A percentile compares a stretch with the other conserved stretches of the same genome.
phyloP scores from a whole-genome alignment of 2,888 invertebrate genomes.

The Callyntrura sp. region DNA sequence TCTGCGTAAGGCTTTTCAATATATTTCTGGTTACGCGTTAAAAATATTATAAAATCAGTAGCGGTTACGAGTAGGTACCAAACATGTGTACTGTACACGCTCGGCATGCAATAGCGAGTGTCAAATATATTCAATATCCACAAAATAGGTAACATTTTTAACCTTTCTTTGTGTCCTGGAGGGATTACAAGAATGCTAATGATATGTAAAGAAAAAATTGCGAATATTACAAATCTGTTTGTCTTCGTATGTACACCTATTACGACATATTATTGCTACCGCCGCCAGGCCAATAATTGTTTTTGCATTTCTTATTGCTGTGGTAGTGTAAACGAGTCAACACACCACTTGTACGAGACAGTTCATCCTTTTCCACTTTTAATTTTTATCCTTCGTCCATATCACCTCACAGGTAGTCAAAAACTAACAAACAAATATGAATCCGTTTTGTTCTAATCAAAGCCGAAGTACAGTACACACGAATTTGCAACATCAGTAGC shows the following conservation, averaged over 20 bases:
- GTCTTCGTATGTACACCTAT: too few relatives aligned
- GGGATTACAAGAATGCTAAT: constrained; percentile 68
- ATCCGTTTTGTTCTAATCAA: too few relatives aligned
- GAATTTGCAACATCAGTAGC: neutral
- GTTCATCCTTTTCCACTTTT: constrained; percentile 27
- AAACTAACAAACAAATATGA: neutral
- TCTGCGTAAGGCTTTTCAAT: neutral
- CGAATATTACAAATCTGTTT: too few relatives aligned
- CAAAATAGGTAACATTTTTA: constrained; percentile 26
- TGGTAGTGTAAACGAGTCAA: constrained; percentile 26
- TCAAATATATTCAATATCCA: constrained; percentile 30
- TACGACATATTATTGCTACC: constrained; percentile 7
- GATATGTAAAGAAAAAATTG: constrained; percentile 50
- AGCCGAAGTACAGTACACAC: neutral
- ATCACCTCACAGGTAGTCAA: too few relatives aligned
- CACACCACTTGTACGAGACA: neutral
- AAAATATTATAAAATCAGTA: too few relatives aligned
- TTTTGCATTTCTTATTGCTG: neutral
- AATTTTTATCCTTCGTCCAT: constrained; percentile 16
- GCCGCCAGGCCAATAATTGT: too few relatives aligned
- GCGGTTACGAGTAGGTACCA: too few relatives aligned
- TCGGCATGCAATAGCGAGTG: neutral
- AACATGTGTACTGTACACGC: too few relatives aligned
- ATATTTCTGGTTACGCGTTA: too few relatives aligned
- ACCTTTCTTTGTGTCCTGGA: constrained; percentile 47